Percentiles rank a stretch among this genome's conserved stretches.
Evolutionary conservation across 1,140 invertebrate species (phyloP).

Genomic region (Drosophila trapezifrons): DNA sequence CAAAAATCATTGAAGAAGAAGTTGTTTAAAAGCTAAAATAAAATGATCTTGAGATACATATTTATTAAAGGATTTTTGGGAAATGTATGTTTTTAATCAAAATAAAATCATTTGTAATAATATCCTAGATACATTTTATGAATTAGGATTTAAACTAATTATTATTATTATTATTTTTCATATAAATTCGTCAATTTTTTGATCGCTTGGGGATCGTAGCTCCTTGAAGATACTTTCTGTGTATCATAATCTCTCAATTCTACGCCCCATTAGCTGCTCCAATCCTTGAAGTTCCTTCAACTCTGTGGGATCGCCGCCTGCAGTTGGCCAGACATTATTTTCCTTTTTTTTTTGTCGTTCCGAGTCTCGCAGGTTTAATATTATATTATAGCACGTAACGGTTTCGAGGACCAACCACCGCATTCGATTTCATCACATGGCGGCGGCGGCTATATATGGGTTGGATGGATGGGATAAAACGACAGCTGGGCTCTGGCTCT

Average conservation of each 20-base stretch:
- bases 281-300: constrained; percentile 46
- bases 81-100: not conserved
- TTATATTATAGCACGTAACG: constrained; percentile 43
- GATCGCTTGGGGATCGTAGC: too few relatives aligned
- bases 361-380: constrained; percentile 29
- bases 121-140: not conserved
- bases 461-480: constrained; percentile 42
- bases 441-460: not conserved
- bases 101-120: not conserved
- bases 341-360: not conserved
- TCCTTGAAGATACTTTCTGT: constrained; percentile 1
- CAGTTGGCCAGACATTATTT: constrained; percentile 16
- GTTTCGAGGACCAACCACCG: constrained; percentile 47
- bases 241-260: constrained; percentile 19
- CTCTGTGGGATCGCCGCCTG: constrained; percentile 28
- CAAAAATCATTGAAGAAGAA: not conserved
- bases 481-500: constrained; percentile 55
- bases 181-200: not conserved
- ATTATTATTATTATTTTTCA: not conserved
- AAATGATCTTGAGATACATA: too few relatives aligned
- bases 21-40: too few relatives aligned
- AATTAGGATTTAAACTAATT: not conserved
- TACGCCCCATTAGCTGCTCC: constrained; percentile 30
- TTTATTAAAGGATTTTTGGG: too few relatives aligned
- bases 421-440: constrained; percentile 48